Percentiles rank a stretch among this genome's conserved stretches.
These are phyloP conservation scores for Heliothis peltigera DNA, from an alignment of 2,888 invertebrate genomes.

Conservation along the genomic window DNA sequence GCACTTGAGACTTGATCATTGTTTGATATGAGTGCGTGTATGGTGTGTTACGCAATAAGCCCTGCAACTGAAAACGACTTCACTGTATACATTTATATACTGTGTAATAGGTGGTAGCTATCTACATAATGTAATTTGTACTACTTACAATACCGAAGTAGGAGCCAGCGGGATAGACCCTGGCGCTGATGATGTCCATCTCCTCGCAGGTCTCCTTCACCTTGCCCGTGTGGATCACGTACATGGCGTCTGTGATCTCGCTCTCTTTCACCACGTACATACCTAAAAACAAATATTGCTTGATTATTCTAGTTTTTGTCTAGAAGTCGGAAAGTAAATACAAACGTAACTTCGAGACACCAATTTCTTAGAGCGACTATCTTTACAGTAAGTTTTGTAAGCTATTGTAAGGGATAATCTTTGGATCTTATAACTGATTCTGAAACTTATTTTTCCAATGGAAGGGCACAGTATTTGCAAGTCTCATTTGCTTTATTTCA, in stretches of 20 bases:
- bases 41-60: constrained; percentile 71
- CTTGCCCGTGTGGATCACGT: constrained; percentile 78
- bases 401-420: no score
- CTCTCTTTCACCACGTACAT: constrained; percentile 81
- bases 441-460: no score
- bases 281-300: constrained; percentile 59
- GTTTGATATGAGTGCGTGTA: constrained; percentile 76
- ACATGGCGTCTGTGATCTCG: constrained; percentile 82
- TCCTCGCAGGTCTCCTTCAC: constrained; percentile 69
- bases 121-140: neutral
- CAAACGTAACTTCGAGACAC: no score
- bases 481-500: no score
- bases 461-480: no score
- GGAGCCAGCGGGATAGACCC: constrained; percentile 67
- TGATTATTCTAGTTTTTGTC: no score
- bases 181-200: constrained; percentile 43
- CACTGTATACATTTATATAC: neutral
- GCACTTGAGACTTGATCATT: constrained; percentile 73
- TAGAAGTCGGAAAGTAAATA: no score
- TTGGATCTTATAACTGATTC: no score
- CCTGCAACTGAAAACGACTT: constrained; percentile 74
- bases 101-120: neutral
- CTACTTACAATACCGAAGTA: constrained; percentile 77
- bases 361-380: no score
- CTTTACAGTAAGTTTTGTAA: no score